Evolutionary conservation across 2,797 vertebrate genomes (phyloP), one percentile per base, ranked within the genome.

Genomic region (Calcarius lapponicus): DNA sequence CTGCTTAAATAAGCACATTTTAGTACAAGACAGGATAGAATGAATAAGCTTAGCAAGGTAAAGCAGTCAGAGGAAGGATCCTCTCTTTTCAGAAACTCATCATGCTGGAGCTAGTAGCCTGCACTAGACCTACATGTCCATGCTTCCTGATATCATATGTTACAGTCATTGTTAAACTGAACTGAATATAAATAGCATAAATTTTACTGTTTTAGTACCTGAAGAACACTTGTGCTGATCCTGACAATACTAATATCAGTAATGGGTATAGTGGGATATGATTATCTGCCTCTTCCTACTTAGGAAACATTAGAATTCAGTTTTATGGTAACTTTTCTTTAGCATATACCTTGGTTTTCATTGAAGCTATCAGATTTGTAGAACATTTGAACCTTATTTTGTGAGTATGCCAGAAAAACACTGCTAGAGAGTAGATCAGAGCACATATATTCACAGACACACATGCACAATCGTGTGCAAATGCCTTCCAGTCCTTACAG

Each of bases 401-500:
- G 32, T 84, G 21, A 88, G 4, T 22, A 20, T 43, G 31, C 10
- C 70, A 50, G 29, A 64, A 66, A 67, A 86, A 19, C 26, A 50
- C 24, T 66, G 8, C 53, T 61, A 29, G 36, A 58, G 16, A 29
- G 17, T 13, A 58, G 12, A 31, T 60, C 17, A 76, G 71, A 80
- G 25, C 7, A 4, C 26, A 31, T 4, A 34, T 2, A 4, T 9
- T 20, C 9, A 11, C 11, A 45, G 7, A 7, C 17, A 56, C 3
- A 17, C 13, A 22, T 13, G 7, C 24, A 74, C 4, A 38, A 2
- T 79, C 38, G 34, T 42, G 11, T 13, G 21, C 34, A 65, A 78
- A 47, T 25, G 32, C 17, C n/a, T 88, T 71, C 57, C 58, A 50
- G 10, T 43, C 74, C 38, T 81, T 84, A 40, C 29, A 75, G 57